A percentile compares a stretch with the other conserved stretches of the same genome.
Conservation (phyloP, 2,888 invertebrate genomes). For the Cephus runcator region DNA sequence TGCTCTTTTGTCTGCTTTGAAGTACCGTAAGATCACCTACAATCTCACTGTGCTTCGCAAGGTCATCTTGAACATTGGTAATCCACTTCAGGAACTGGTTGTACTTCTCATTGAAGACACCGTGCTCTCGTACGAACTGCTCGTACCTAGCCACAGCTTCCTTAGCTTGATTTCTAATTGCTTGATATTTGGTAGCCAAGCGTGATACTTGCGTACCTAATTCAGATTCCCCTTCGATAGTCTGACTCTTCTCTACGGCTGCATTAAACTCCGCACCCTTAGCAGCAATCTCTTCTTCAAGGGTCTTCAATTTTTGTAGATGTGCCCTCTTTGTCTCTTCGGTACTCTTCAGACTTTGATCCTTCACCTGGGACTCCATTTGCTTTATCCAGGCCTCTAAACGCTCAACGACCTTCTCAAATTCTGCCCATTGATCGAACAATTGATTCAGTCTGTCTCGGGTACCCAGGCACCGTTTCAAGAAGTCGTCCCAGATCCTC, state of each 20-base stretch:
- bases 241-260: slow-evolving; percentile 76
- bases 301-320: slow-evolving; percentile 78
- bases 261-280: slow-evolving; percentile 77
- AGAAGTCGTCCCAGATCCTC: slow-evolving; percentile 80
- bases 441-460: slow-evolving; percentile 79
- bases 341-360: slow-evolving; percentile 88
- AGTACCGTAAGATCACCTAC: slow-evolving; percentile 86
- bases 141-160: slow-evolving; percentile 87
- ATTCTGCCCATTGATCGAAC: slow-evolving; percentile 83
- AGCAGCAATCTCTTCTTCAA: slow-evolving; percentile 77
- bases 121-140: slow-evolving; percentile 87
- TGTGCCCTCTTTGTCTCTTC: slow-evolving; percentile 85
- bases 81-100: slow-evolving; percentile 81
- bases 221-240: slow-evolving; percentile 80
- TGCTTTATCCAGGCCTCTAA: slow-evolving; percentile 87
- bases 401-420: slow-evolving; percentile 80
- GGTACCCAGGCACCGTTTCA: slow-evolving; percentile 76
- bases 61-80: slow-evolving; percentile 75
- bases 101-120: slow-evolving; percentile 79
- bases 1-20: slow-evolving; percentile 84
- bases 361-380: slow-evolving; percentile 86
- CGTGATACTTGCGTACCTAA: slow-evolving; percentile 80
- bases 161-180: slow-evolving; percentile 81
- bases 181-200: slow-evolving; percentile 83
- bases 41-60: slow-evolving; percentile 83